Conservation (phyloP, 1,140 invertebrate genomes). For the Xylocopa sonorina region DNA sequence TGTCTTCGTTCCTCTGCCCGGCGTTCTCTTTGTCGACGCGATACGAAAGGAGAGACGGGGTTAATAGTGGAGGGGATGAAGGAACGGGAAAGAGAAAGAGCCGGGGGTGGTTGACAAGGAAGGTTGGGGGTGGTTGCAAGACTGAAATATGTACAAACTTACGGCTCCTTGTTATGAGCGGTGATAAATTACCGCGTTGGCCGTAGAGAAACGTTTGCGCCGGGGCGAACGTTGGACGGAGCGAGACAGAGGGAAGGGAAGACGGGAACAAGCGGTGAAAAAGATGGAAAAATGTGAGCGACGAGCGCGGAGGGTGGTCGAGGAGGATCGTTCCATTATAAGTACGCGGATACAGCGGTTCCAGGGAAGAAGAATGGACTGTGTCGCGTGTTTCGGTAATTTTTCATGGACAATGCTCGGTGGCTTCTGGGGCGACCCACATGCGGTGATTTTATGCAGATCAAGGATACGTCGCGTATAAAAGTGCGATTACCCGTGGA, state of each 20-base stretch:
- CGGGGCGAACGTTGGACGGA: constrained; percentile 6
- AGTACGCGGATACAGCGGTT: constrained; percentile 66
- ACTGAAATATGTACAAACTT: constrained; percentile 77
- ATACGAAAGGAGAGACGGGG: constrained; percentile 36
- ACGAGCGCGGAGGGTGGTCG: background rate
- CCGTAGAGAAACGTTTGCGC: constrained; percentile 27
- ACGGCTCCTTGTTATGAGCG: constrained; percentile 76
- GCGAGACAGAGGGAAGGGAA: background rate
- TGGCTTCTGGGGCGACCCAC: constrained; percentile 23
- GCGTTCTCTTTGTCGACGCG: constrained; percentile 1
- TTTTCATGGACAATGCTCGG: constrained; percentile 57
- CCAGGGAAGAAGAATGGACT: constrained; percentile 47
- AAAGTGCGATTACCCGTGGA: constrained; percentile 8
- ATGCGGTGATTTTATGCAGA: constrained; percentile 45
- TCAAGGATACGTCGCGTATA: constrained; percentile 21
- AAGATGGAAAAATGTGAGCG: constrained; percentile 37
- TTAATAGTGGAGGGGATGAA: background rate
- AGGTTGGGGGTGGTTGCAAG: constrained; percentile 46
- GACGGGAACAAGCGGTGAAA: constrained; percentile 3
- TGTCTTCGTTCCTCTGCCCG: constrained; percentile 17
- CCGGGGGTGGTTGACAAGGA: constrained; percentile 41
- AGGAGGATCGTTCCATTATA: constrained; percentile 69
- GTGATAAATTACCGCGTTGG: constrained; percentile 72
- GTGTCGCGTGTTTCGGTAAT: constrained; percentile 64
- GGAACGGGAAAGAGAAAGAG: constrained; percentile 23